These are phyloP conservation scores for Bettongia penicillata DNA, from an alignment of 2,113 vertebrate genomes.

Conservation along the genomic window DNA sequence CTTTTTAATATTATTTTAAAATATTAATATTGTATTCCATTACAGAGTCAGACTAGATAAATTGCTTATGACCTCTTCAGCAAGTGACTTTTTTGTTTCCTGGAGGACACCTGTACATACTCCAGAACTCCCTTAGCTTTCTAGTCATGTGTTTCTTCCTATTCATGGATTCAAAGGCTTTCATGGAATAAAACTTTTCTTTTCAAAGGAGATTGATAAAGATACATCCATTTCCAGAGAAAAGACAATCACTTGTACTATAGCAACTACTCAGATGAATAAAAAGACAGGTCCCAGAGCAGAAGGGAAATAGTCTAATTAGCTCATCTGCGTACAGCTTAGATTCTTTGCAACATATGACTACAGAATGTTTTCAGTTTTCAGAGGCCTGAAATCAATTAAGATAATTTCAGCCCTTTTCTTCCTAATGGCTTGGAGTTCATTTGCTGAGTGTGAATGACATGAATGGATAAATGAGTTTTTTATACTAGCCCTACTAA, in stretches of 20 bases:
- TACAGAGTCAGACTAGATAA: not conserved
- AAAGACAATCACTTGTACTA: constrained; percentile 24
- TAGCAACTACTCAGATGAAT: constrained; percentile 51
- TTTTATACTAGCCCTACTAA: not conserved
- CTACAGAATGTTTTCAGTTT: constrained; percentile 24
- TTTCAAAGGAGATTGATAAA: constrained; percentile 52
- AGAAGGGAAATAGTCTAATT: constrained; percentile 57
- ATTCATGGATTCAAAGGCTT: constrained; percentile 4
- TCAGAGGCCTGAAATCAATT: constrained; percentile 59
- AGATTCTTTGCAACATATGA: constrained; percentile 48
- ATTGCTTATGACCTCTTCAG: not conserved
- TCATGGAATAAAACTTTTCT: constrained; percentile 46
- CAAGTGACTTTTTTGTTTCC: not conserved
- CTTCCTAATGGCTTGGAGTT: constrained; percentile 45
- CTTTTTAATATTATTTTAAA: not conserved
- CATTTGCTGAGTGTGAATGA: constrained; percentile 42
- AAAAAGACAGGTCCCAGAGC: constrained; percentile 34
- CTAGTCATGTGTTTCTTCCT: constrained; percentile 44
- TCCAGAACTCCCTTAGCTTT: constrained; percentile 43
- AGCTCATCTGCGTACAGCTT: constrained; percentile 32
- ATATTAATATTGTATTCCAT: not conserved
- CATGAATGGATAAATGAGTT: constrained; percentile 47
- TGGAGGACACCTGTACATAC: not conserved
- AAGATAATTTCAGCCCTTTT: constrained; percentile 61
- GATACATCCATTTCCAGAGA: constrained; percentile 50